A percentile compares a stretch with the other conserved stretches of the same genome.
phyloP scores from a whole-genome alignment of 2,797 vertebrate genomes.

The Enteromius treurensis region DNA sequence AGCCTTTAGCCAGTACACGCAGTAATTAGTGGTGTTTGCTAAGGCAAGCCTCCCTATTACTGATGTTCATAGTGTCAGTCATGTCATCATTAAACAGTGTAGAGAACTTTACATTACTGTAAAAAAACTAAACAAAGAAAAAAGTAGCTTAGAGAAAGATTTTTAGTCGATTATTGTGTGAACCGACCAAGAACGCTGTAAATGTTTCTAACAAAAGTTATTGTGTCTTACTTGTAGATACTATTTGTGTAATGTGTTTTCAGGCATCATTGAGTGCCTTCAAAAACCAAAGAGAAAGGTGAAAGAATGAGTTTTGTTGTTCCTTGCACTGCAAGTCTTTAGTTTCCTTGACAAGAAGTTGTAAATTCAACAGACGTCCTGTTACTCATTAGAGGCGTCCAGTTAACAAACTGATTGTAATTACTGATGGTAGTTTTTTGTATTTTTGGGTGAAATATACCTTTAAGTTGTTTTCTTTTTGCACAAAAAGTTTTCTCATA shows the following conservation, averaged over 20 bases:
- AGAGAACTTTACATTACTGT: background rate
- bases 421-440: no score
- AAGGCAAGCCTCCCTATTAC: background rate
- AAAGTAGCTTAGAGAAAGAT: background rate
- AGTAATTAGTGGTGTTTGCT: conserved; percentile 32
- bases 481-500: no score
- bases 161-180: background rate
- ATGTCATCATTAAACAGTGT: background rate
- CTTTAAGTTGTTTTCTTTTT: no score
- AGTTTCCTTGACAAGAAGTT: background rate
- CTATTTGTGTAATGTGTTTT: background rate
- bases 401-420: no score
- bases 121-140: background rate
- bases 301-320: background rate
- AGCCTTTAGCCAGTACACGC: conserved; percentile 7
- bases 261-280: background rate
- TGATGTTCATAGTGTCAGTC: background rate
- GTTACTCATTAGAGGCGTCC: background rate
- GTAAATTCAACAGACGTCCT: background rate
- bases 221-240: background rate
- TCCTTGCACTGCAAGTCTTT: background rate
- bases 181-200: background rate
- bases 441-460: no score
- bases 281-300: background rate
- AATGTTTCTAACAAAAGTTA: background rate